A percentile compares a stretch with the other conserved stretches of the same genome.
Evolutionary conservation across 2,113 vertebrate species (phyloP).

Genomic region (Corythornis madagascariensis): DNA sequence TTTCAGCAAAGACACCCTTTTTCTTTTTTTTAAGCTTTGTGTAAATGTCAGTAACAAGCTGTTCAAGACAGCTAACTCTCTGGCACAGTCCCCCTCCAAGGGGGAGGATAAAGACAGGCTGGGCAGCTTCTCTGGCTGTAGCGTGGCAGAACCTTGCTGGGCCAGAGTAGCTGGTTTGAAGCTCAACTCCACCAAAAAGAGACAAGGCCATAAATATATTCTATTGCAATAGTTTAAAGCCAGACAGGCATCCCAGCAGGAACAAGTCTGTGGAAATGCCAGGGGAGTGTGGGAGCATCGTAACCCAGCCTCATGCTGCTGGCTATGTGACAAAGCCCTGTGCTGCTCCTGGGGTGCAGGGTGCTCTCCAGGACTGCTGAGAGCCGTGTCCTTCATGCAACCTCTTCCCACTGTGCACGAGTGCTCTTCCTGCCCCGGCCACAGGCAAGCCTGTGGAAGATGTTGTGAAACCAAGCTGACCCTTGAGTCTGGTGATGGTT

Average conservation of each 20-base stretch:
- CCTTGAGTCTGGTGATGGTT: not conserved
- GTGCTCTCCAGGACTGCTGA: not conserved
- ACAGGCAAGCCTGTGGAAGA: not conserved
- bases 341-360: not conserved
- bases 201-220: not conserved
- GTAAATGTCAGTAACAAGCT: slow-evolving; percentile 26
- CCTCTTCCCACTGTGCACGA: not conserved
- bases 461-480: not conserved
- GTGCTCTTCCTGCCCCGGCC: not conserved
- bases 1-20: slow-evolving; percentile 42
- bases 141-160: not conserved
- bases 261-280: not conserved
- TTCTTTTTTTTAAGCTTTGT: slow-evolving; percentile 6
- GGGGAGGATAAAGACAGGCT: not conserved
- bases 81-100: not conserved
- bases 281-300: not conserved
- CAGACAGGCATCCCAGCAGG: not conserved
- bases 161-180: not conserved
- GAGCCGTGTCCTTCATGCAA: not conserved
- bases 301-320: not conserved
- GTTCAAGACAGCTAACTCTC: slow-evolving; percentile 11
- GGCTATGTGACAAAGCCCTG: not conserved
- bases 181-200: not conserved
- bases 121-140: not conserved
- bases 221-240: not conserved